A percentile compares a stretch with the other conserved stretches of the same genome.
Evolutionary conservation across 2,797 vertebrate genomes (phyloP).

Genomic region (Coccyzus lansbergi): DNA sequence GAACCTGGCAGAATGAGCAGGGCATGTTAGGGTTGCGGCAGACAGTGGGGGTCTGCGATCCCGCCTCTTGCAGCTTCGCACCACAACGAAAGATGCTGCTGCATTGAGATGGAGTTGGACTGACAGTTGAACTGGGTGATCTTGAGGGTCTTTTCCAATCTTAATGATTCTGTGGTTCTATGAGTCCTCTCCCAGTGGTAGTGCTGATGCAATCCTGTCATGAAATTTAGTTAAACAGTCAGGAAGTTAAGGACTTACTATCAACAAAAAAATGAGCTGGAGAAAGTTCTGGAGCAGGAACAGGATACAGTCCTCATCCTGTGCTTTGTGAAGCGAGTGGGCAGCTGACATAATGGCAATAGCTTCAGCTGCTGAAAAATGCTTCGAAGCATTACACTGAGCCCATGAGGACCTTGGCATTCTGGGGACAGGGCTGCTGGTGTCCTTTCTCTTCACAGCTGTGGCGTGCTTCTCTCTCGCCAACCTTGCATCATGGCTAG

Average conservation of each 20-base stretch:
- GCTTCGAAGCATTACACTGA: not conserved
- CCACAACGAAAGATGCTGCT: not conserved
- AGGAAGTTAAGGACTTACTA: not conserved
- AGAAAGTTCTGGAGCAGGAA: not conserved
- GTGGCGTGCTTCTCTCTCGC: not conserved
- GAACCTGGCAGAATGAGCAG: not conserved
- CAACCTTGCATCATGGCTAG: not conserved
- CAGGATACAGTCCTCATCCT: not conserved
- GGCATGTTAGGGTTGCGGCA: not conserved
- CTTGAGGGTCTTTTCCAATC: too few species aligned
- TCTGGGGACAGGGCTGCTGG: not conserved
- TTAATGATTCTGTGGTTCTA: too few species aligned
- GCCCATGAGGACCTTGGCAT: not conserved
- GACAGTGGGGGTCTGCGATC: not conserved
- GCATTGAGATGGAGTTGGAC: not conserved
- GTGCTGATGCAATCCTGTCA: not conserved
- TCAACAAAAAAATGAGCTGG: not conserved
- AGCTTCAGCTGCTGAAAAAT: not conserved
- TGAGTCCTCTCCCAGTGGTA: not conserved
- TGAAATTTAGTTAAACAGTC: not conserved
- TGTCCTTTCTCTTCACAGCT: not conserved
- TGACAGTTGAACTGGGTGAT: too few species aligned
- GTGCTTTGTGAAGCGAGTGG: not conserved
- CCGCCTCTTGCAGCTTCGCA: not conserved
- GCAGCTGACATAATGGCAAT: not conserved